Conservation (phyloP, 2,888 invertebrate genomes). For the Lasius platythorax region DNA sequence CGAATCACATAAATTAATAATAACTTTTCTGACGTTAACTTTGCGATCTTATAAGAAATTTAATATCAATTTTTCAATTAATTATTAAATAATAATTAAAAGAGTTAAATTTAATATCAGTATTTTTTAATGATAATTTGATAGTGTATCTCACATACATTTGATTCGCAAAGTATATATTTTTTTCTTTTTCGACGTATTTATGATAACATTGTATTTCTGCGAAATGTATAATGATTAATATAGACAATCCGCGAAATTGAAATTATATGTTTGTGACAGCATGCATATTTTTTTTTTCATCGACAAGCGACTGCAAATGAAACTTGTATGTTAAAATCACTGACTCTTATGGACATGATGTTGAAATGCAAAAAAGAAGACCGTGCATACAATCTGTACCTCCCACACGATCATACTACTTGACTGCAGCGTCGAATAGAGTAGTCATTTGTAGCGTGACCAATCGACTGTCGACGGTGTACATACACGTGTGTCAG, state of each 20-base stretch:
- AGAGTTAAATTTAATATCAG: neutral
- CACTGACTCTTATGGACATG: constrained; percentile 25
- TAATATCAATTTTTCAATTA: neutral
- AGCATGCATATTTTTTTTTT: constrained; percentile 28
- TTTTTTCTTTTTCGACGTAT: neutral
- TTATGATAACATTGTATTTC: neutral
- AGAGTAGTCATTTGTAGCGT: constrained; percentile 67
- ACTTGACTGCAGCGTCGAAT: constrained; percentile 60
- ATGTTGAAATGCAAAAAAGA: constrained; percentile 55
- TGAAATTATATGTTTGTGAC: constrained; percentile 31
- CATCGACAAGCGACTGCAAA: constrained; percentile 10
- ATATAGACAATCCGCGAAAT: constrained; percentile 22
- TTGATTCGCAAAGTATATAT: neutral
- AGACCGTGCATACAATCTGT: constrained; percentile 40
- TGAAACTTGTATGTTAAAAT: constrained; percentile 41
- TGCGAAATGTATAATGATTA: neutral
- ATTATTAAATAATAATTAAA: neutral
- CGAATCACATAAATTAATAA: neutral
- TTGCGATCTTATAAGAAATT: neutral
- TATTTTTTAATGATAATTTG: neutral
- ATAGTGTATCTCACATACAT: neutral
- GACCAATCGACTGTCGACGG: constrained; percentile 69
- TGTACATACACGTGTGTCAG: constrained; percentile 47
- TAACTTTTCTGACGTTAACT: neutral
- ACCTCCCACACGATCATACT: constrained; percentile 59